These are phyloP conservation scores for Tetrax tetrax DNA, from an alignment of 2,113 vertebrate species.

Conservation along the genomic window DNA sequence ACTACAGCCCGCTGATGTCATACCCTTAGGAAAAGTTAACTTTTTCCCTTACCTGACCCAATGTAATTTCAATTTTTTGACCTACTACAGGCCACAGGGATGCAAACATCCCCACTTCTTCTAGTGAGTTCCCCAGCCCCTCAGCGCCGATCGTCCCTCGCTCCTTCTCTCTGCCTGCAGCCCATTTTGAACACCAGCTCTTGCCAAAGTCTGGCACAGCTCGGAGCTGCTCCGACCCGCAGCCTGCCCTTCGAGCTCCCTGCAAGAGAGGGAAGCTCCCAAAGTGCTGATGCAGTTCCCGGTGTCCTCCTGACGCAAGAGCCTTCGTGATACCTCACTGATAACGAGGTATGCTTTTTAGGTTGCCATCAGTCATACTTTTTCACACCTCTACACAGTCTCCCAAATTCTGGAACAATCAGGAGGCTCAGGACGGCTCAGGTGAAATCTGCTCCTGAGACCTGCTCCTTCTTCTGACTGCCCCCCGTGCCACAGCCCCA, in stretches of 20 bases:
- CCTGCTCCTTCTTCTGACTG: not conserved
- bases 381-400: not conserved
- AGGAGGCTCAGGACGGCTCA: not conserved
- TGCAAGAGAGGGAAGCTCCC: not conserved
- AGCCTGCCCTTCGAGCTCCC: not conserved
- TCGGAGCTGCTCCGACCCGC: not conserved
- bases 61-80: not conserved
- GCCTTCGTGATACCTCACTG: not conserved
- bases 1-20: not conserved
- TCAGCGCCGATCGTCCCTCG: not conserved
- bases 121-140: not conserved
- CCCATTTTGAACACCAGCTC: not conserved
- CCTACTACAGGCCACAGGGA: not conserved
- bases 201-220: not conserved
- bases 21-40: not conserved
- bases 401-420: not conserved
- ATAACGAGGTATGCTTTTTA: not conserved
- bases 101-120: not conserved
- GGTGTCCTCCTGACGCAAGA: not conserved
- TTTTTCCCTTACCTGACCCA: not conserved
- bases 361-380: not conserved
- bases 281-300: not conserved
- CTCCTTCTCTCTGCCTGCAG: not conserved
- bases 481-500: fast-evolving
- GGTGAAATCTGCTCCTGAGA: not conserved